These are phyloP conservation scores for Eristalis intricaria DNA, from an alignment of 2,888 invertebrate genomes.

Conservation along the genomic window DNA sequence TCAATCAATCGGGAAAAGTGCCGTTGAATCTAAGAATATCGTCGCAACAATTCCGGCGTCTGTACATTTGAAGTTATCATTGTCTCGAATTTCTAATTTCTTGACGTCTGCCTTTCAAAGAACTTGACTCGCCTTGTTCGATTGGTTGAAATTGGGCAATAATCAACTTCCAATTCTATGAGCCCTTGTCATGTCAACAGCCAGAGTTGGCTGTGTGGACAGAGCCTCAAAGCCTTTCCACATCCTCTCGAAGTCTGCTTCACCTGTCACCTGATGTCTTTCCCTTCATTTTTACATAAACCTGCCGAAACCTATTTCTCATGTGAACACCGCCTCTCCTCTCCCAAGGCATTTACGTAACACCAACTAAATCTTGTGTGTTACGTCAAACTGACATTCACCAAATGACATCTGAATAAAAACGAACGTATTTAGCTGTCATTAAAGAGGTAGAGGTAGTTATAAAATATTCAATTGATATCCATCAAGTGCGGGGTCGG, in stretches of 20 bases:
- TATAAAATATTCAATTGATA: background rate
- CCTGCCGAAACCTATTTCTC: background rate
- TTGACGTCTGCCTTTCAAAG: no score
- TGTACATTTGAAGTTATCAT: no score
- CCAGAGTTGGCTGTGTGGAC: no score
- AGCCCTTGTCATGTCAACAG: no score
- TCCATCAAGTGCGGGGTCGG: background rate
- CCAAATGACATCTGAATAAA: background rate
- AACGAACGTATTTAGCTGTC: background rate
- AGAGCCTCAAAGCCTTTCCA: background rate
- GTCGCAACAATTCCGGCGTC: no score
- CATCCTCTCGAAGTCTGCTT: background rate
- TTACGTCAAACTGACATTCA: background rate
- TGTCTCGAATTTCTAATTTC: no score
- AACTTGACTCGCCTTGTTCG: no score
- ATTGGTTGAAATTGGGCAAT: background rate
- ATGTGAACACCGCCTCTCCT: background rate
- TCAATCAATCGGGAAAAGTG: no score
- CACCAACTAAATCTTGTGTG: background rate
- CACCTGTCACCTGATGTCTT: background rate
- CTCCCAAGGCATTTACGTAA: background rate
- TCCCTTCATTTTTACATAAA: background rate
- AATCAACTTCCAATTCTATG: background rate
- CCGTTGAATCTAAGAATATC: no score
- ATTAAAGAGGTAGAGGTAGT: background rate